phyloP scores from a whole-genome alignment of 2,888 invertebrate species.

The Chrysolina americana region DNA sequence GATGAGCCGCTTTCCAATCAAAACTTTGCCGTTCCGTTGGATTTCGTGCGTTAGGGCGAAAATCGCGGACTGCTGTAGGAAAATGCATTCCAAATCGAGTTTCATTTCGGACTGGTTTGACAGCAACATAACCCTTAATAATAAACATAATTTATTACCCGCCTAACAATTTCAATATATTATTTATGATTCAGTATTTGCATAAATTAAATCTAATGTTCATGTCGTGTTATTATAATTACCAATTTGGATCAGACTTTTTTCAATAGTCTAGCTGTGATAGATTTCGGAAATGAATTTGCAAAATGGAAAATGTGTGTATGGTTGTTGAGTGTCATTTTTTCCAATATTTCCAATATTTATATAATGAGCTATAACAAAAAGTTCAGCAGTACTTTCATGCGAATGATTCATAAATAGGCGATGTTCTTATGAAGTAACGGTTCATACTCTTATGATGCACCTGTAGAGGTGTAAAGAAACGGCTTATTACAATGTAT shows the following conservation, averaged over 20 bases:
- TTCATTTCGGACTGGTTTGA: slow-evolving; percentile 34
- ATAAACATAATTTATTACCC: slow-evolving; percentile 47
- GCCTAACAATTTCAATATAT: slow-evolving; percentile 46
- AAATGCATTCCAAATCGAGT: slow-evolving; percentile 33
- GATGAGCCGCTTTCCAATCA: slow-evolving; percentile 45
- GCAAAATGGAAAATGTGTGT: neutral
- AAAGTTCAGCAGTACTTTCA: too few species aligned
- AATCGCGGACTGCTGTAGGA: slow-evolving; percentile 35
- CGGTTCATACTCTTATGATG: too few species aligned
- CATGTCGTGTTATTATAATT: slow-evolving; percentile 33
- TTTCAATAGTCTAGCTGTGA: slow-evolving; percentile 6
- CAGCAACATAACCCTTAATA: slow-evolving; percentile 45
- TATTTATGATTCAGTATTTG: slow-evolving; percentile 47
- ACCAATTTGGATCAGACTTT: slow-evolving; percentile 23
- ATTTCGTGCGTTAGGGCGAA: slow-evolving; percentile 41
- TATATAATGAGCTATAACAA: too few species aligned
- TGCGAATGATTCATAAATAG: too few species aligned
- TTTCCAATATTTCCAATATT: too few species aligned
- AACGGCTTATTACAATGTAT: too few species aligned
- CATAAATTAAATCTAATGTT: slow-evolving; percentile 45
- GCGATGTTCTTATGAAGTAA: too few species aligned
- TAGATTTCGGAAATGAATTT: neutral
- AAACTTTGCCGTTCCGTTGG: slow-evolving; percentile 49
- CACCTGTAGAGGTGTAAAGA: too few species aligned
- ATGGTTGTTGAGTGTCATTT: neutral